phyloP scores from a whole-genome alignment of 2,113 vertebrate genomes.

The Rhinoderma darwinii region DNA sequence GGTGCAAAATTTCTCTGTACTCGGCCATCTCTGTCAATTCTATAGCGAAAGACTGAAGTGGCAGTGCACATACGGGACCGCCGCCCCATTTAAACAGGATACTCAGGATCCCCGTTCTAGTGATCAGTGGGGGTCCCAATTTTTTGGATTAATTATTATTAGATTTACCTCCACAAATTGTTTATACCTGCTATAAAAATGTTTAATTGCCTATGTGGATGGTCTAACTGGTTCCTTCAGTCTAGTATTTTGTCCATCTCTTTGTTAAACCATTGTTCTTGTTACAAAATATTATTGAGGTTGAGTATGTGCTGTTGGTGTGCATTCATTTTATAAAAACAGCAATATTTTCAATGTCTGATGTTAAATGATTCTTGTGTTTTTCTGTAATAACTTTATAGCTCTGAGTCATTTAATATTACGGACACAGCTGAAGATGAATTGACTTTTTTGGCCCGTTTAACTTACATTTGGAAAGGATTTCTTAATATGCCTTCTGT shows the following conservation, averaged over 20 bases:
- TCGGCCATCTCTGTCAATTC: too few relatives aligned
- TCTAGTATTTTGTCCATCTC: background rate
- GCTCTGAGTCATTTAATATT: slow-evolving; percentile 33
- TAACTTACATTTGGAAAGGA: slow-evolving; percentile 91
- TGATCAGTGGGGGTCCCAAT: too few relatives aligned
- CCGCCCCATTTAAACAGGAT: too few relatives aligned
- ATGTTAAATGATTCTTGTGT: background rate
- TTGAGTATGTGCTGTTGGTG: background rate
- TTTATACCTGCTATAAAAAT: background rate
- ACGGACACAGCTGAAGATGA: slow-evolving; percentile 85
- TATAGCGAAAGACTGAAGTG: too few relatives aligned
- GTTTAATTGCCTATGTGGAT: background rate
- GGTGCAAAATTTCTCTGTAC: too few relatives aligned
- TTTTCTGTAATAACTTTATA: slow-evolving; percentile 63
- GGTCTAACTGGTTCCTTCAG: background rate
- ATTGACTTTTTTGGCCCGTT: slow-evolving; percentile 83
- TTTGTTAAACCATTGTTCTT: background rate
- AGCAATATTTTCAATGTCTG: background rate
- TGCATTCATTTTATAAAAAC: background rate
- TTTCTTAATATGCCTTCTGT: slow-evolving; percentile 96
- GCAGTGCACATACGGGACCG: too few relatives aligned
- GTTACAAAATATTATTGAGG: background rate
- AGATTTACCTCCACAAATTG: too few relatives aligned
- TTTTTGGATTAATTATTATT: too few relatives aligned
- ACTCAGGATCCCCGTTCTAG: too few relatives aligned